phyloP scores from a whole-genome alignment of 2,888 invertebrate species.

The Colletes collaris region DNA sequence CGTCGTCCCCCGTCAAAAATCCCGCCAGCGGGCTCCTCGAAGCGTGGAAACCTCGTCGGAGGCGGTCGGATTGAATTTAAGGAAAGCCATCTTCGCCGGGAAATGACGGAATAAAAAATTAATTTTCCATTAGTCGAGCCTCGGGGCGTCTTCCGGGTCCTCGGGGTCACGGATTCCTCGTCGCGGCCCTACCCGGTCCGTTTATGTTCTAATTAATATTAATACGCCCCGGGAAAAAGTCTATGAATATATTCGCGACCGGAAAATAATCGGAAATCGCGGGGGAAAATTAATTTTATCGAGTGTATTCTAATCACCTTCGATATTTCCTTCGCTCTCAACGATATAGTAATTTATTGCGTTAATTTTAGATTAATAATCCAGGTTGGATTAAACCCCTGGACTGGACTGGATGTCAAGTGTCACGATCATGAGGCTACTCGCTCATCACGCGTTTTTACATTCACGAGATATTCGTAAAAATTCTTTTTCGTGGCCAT shows the following conservation, averaged over 20 bases:
- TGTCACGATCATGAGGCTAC: too few relatives aligned
- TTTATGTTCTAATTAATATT: constrained; percentile 31
- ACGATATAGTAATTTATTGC: too few relatives aligned
- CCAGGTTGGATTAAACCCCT: too few relatives aligned
- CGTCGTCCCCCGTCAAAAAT: constrained; percentile 35
- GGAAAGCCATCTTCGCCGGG: constrained; percentile 38
- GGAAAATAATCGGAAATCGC: too few relatives aligned
- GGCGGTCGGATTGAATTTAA: constrained; percentile 42
- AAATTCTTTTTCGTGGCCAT: too few relatives aligned
- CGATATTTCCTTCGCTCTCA: too few relatives aligned
- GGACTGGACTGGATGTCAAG: too few relatives aligned
- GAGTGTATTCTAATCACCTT: too few relatives aligned
- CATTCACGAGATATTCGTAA: too few relatives aligned
- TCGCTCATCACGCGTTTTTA: too few relatives aligned
- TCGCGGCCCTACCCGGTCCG: neutral
- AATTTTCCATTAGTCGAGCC: constrained; percentile 39
- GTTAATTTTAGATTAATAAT: too few relatives aligned
- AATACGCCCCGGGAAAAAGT: neutral
- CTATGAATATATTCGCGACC: constrained; percentile 6
- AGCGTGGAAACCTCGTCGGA: constrained; percentile 25
- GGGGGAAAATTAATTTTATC: too few relatives aligned
- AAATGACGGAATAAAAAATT: constrained; percentile 43
- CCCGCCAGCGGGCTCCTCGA: constrained; percentile 11
- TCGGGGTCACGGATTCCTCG: neutral
- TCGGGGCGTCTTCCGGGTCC: neutral